Evolutionary conservation across 2,113 vertebrate species (phyloP).

Genomic region (Mirza zaza): DNA sequence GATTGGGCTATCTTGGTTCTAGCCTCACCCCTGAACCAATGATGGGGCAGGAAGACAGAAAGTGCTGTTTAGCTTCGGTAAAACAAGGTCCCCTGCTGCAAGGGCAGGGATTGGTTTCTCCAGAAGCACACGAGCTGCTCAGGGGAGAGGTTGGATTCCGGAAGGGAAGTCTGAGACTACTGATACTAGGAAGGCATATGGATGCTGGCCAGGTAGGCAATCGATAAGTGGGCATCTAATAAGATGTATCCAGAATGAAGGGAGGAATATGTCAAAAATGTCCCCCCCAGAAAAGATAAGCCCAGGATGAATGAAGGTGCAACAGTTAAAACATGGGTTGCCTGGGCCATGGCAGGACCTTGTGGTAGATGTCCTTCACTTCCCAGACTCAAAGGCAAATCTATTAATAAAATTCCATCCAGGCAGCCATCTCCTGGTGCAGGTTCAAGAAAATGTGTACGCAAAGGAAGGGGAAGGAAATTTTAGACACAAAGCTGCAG

Average conservation of each 20-base stretch:
- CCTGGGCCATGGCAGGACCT: not conserved
- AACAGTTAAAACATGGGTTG: not conserved
- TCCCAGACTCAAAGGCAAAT: slow-evolving; percentile 65
- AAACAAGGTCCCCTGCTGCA: not conserved
- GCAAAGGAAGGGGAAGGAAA: slow-evolving; percentile 59
- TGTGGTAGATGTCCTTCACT: not conserved
- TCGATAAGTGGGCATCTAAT: not conserved
- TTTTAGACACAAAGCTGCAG: slow-evolving; percentile 48
- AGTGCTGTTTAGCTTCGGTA: not conserved
- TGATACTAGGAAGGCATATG: not conserved
- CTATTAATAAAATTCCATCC: slow-evolving; percentile 69
- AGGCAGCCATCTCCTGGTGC: slow-evolving; percentile 37
- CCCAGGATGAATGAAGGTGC: not conserved
- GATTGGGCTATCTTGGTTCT: not conserved
- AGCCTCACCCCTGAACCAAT: not conserved
- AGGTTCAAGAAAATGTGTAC: slow-evolving; percentile 47
- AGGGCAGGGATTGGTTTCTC: not conserved
- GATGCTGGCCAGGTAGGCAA: not conserved
- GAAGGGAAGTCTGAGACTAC: not conserved
- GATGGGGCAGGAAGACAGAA: not conserved
- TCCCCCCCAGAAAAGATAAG: not conserved
- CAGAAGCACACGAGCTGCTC: not conserved
- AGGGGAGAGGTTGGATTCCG: not conserved
- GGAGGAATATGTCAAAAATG: not conserved
- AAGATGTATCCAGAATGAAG: not conserved